Percentiles rank a stretch among this genome's conserved stretches.
These are phyloP conservation scores for Brachyistius frenatus DNA, from an alignment of 2,113 vertebrate genomes.

Conservation along the genomic window DNA sequence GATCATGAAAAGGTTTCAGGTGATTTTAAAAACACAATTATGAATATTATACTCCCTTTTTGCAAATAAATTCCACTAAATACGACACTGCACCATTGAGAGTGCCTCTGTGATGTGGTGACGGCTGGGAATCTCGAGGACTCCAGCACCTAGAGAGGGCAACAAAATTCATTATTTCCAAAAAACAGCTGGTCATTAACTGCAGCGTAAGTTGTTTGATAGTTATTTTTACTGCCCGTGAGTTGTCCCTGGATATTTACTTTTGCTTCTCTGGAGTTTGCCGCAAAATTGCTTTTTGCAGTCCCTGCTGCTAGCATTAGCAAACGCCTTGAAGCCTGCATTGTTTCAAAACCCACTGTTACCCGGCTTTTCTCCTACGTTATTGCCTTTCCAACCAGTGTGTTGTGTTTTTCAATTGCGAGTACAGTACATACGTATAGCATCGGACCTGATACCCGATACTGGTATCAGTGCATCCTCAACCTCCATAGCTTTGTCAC, in stretches of 20 bases:
- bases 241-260: neutral
- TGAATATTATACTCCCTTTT: no score
- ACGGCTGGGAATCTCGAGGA: neutral
- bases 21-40: no score
- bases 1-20: neutral
- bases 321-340: neutral
- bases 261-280: neutral
- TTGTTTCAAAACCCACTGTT: neutral
- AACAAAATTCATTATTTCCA: no score
- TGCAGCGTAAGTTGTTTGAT: no score
- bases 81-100: no score
- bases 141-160: neutral
- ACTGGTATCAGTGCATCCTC: neutral
- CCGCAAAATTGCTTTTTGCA: neutral
- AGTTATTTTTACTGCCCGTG: no score
- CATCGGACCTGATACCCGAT: neutral
- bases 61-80: no score
- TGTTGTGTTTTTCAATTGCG: neutral
- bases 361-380: neutral
- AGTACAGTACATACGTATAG: neutral
- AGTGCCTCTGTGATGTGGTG: neutral
- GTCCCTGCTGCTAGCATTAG: neutral
- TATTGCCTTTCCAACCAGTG: neutral
- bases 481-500: slow-evolving; percentile 1
- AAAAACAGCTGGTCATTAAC: no score